Evolutionary conservation across 2,113 vertebrate species (phyloP).

Genomic region (Platysteira castanea): DNA sequence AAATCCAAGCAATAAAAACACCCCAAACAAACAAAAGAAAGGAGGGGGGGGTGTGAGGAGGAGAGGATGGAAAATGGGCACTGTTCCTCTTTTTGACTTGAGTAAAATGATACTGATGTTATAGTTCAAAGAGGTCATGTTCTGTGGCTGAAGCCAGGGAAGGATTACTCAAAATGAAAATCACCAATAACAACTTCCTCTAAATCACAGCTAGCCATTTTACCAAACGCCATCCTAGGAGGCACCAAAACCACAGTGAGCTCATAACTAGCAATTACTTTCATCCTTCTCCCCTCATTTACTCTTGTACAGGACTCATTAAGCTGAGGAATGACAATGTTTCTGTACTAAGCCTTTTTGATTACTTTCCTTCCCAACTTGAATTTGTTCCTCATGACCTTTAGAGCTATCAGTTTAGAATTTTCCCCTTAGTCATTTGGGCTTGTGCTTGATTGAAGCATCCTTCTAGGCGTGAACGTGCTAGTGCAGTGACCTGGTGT

Average conservation of each 20-base stretch:
- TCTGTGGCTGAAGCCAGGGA: not conserved
- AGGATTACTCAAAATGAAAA: not conserved
- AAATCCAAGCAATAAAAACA: not conserved
- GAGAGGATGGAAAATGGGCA: not conserved
- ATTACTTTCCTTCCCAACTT: slow-evolving; percentile 55
- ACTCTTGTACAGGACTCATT: slow-evolving; percentile 65
- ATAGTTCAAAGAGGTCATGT: not conserved
- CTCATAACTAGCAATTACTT: slow-evolving; percentile 62
- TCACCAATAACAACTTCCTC: not conserved
- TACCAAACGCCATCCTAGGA: not conserved
- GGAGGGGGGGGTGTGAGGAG: fast-evolving
- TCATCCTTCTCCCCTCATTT: slow-evolving; percentile 65
- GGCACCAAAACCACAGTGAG: not conserved
- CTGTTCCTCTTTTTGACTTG: not conserved
- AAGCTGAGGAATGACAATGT: slow-evolving; percentile 45
- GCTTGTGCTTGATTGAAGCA: slow-evolving; percentile 57
- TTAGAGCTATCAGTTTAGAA: slow-evolving; percentile 60
- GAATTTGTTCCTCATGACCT: slow-evolving; percentile 68
- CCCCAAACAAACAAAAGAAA: not conserved
- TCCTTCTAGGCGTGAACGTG: not conserved
- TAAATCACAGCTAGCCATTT: not conserved
- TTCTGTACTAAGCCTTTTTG: slow-evolving; percentile 45
- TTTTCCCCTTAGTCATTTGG: slow-evolving; percentile 34
- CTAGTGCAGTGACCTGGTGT: not conserved
- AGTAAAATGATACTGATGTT: not conserved